These are phyloP conservation scores for Oryzias dopingdopingensis DNA, from an alignment of 2,797 vertebrate genomes.

Conservation along the genomic window DNA sequence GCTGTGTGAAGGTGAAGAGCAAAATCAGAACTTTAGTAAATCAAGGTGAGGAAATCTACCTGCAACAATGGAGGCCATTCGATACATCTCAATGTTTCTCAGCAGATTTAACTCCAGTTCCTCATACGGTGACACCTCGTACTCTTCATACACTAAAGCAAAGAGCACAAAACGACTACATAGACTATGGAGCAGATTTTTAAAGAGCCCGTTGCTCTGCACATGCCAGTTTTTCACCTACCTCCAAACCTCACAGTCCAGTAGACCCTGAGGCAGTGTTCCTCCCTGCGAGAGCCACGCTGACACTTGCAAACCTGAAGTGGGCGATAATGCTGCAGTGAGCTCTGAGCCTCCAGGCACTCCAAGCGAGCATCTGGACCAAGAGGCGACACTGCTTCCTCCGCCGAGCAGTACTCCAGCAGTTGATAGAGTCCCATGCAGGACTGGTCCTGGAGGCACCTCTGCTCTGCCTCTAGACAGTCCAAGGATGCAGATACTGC, in stretches of 20 bases:
- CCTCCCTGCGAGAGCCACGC: conserved; percentile 84
- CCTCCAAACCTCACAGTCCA: conserved; percentile 84
- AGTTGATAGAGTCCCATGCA: conserved; percentile 81
- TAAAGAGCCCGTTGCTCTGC: background rate
- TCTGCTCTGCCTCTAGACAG: conserved; percentile 82
- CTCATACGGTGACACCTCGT: conserved; percentile 87
- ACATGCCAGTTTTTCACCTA: conserved; percentile 24
- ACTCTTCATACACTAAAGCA: conserved; percentile 80
- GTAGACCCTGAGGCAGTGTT: conserved; percentile 85
- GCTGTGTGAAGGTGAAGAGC: background rate
- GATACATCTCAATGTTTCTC: conserved; percentile 82
- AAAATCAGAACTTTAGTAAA: background rate
- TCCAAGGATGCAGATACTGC: conserved; percentile 65
- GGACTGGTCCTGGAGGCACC: conserved; percentile 77
- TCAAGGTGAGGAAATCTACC: conserved; percentile 62
- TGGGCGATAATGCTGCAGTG: conserved; percentile 78
- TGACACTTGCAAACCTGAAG: conserved; percentile 88
- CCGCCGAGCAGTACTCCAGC: conserved; percentile 81
- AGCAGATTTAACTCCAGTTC: conserved; percentile 80
- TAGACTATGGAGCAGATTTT: background rate
- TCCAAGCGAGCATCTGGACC: conserved; percentile 64
- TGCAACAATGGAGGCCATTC: conserved; percentile 83
- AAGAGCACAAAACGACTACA: conserved; percentile 9
- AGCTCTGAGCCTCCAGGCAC: conserved; percentile 82
- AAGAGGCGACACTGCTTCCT: conserved; percentile 69